A percentile compares a stretch with the other conserved stretches of the same genome.
Conservation (phyloP, 2,797 vertebrate genomes). For the Dendrocincla fuliginosa region DNA sequence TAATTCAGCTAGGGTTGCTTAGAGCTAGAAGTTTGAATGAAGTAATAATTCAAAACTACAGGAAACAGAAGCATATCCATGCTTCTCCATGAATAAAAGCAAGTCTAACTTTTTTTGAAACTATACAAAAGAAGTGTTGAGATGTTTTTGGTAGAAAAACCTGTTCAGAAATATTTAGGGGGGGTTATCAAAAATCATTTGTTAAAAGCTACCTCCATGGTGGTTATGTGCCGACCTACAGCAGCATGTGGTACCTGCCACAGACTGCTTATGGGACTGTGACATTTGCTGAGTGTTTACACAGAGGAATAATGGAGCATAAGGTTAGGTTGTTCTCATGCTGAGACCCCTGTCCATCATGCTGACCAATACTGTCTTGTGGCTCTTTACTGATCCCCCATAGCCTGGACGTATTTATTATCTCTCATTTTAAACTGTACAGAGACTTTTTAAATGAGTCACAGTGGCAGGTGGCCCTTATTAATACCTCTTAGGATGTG, state of each 20-base stretch:
- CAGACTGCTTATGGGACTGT: constrained; percentile 11
- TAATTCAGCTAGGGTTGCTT: neutral
- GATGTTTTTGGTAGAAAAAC: neutral
- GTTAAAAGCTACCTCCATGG: neutral
- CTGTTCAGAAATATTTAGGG: neutral
- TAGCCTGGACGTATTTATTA: constrained; percentile 50
- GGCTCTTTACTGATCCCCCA: constrained; percentile 1
- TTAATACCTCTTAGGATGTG: constrained; percentile 20
- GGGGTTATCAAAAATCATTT: neutral
- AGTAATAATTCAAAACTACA: neutral
- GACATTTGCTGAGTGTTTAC: constrained; percentile 53
- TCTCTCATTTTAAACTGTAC: neutral
- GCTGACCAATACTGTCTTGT: constrained; percentile 21
- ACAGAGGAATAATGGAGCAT: constrained; percentile 43
- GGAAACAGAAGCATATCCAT: neutral
- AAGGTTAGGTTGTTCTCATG: constrained; percentile 42
- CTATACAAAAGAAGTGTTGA: neutral
- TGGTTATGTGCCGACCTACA: neutral
- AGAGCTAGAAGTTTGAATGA: neutral
- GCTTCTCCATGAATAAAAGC: neutral
- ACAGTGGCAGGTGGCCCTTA: constrained; percentile 46
- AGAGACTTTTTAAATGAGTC: constrained; percentile 42
- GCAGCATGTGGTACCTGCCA: constrained; percentile 37
- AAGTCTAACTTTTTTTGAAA: neutral
- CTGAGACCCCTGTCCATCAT: constrained; percentile 49